Conservation (phyloP, 2,888 invertebrate genomes). For the Azorinus chamasolen region DNA sequence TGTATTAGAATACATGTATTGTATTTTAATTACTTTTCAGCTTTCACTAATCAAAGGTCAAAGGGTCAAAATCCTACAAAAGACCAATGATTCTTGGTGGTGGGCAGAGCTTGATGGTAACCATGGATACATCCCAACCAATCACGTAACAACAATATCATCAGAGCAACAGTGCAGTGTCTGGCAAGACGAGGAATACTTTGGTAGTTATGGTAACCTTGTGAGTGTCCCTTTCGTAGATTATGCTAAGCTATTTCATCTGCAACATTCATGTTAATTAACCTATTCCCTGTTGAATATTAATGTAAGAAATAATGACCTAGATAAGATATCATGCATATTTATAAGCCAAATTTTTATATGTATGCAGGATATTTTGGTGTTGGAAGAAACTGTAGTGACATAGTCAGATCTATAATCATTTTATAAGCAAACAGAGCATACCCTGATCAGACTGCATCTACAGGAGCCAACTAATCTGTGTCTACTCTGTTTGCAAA, state of each 20-base stretch:
- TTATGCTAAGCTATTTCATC: not conserved
- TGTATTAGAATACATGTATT: not conserved
- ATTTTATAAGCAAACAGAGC: too few relatives aligned
- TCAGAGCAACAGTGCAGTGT: slow-evolving; percentile 28
- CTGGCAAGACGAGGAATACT: slow-evolving; percentile 77
- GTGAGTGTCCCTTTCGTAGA: slow-evolving; percentile 42
- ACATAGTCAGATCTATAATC: too few relatives aligned
- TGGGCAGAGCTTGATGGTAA: slow-evolving; percentile 72
- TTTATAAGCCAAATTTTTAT: too few relatives aligned
- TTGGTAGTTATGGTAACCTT: slow-evolving; percentile 72
- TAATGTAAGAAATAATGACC: too few relatives aligned
- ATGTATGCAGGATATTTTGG: too few relatives aligned
- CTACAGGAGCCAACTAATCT: too few relatives aligned
- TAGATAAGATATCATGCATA: too few relatives aligned
- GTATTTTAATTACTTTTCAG: slow-evolving; percentile 42
- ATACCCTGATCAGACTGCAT: too few relatives aligned
- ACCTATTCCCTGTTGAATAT: too few relatives aligned
- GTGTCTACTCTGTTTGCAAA: too few relatives aligned
- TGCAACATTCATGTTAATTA: too few relatives aligned
- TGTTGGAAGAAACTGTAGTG: too few relatives aligned
- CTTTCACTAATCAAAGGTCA: slow-evolving; percentile 68
- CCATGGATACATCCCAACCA: slow-evolving; percentile 73
- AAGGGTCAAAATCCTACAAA: slow-evolving; percentile 61
- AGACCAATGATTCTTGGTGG: slow-evolving; percentile 71
- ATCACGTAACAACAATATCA: slow-evolving; percentile 50